phyloP scores from a whole-genome alignment of 1,140 invertebrate species.

The Bombyx mori region DNA sequence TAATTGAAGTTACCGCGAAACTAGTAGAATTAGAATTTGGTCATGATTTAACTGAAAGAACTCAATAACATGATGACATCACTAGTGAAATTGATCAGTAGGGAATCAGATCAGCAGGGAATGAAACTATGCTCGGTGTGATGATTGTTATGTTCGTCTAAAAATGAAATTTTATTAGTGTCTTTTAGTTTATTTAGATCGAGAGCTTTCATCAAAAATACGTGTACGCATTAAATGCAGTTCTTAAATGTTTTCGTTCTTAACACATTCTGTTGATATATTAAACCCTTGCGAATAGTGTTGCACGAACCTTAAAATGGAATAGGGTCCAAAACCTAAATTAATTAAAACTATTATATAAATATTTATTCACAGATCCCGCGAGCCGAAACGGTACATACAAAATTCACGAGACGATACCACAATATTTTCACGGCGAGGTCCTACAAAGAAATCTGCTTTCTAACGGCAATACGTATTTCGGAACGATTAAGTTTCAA shows the following conservation, averaged over 20 bases:
- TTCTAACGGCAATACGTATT: slow-evolving; percentile 64
- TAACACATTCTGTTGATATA: background rate
- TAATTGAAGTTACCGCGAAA: too few relatives aligned
- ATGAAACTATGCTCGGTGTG: background rate
- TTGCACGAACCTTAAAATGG: too few relatives aligned
- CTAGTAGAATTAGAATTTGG: too few relatives aligned
- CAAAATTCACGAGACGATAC: slow-evolving; percentile 82
- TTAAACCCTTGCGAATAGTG: background rate
- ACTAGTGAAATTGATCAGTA: background rate
- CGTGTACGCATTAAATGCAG: too few relatives aligned
- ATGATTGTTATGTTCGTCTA: background rate
- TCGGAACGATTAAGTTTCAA: slow-evolving; percentile 86
- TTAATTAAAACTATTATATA: too few relatives aligned
- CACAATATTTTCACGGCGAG: slow-evolving; percentile 86
- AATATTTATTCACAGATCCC: slow-evolving; percentile 33
- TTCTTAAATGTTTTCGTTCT: too few relatives aligned
- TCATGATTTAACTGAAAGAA: too few relatives aligned
- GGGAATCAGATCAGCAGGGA: background rate
- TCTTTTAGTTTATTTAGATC: too few relatives aligned
- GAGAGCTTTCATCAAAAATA: too few relatives aligned
- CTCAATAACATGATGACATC: too few relatives aligned
- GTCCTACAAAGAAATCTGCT: slow-evolving; percentile 81
- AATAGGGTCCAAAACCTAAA: too few relatives aligned
- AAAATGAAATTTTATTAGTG: background rate
- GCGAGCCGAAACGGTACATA: slow-evolving; percentile 52